Base-by-base conservation (phyloP, 2,888 invertebrate species). In the Nomada ferruginata region DNA sequence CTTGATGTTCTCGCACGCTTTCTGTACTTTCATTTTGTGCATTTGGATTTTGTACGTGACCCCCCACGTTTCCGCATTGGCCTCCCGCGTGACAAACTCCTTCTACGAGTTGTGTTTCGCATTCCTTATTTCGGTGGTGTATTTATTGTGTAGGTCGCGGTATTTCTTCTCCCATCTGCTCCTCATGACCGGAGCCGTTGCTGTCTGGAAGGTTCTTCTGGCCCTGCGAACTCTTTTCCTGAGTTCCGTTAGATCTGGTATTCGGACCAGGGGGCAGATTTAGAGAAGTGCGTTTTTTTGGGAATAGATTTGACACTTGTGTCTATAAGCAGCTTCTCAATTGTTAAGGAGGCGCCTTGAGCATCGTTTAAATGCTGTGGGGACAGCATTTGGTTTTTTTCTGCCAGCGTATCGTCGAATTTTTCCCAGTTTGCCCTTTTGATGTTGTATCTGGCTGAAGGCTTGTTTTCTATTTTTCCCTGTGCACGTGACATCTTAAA, bases 221-320 rank as follows among this genome's bases (percentile, higher is more conserved):
- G 63, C 44, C 3, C 9, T 20, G 0, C n/a, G 36, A 0, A 64
- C 50, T 1, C 55, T 42, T 11, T 5, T 55, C 10, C 29, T 66
- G 5, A 60, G 5, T 0, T 0, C 4, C 1, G 68, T 44, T 0
- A 76, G 47, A 1, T 44, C 4, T 5, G n/a, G n/a, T n/a, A n/a
- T n/a, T n/a, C n/a, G n/a, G n/a, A 69, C 63, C 74, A 68, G 0
- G 66, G 66, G 0, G 11, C 66, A 0, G 66, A 75, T 44, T 61
- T 60, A 2, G 23, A 15, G 50, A 70, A 76, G 0, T 23, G 44
- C 2, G 57, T 52, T 10, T 70, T 76, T 2, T 11, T 44, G 0
- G 64, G 72, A 0, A 64, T 72, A 0, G 72, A 5, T 2, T 2
- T 1, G 1, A 47, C 0, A 9, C n/a, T 9, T 0, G 55, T 63